phyloP scores from a whole-genome alignment of 2,113 vertebrate genomes.

The Embiotoca jacksoni region DNA sequence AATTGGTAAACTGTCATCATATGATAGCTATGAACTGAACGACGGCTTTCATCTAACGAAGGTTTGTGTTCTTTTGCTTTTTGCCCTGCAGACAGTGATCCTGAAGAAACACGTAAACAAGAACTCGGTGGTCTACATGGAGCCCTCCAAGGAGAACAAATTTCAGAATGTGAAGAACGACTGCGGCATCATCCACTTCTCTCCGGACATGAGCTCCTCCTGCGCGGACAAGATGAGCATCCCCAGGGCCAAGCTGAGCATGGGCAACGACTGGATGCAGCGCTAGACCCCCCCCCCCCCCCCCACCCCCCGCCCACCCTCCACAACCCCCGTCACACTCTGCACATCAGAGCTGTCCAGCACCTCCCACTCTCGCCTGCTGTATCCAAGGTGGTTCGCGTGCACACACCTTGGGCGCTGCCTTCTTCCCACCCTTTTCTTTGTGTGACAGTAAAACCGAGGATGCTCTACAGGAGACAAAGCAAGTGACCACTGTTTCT shows the following conservation, averaged over 20 bases:
- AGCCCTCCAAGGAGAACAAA: conserved; percentile 86
- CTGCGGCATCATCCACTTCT: conserved; percentile 82
- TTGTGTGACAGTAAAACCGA: conserved; percentile 46
- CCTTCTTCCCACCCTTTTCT: conserved; percentile 40
- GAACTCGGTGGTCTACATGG: conserved; percentile 85
- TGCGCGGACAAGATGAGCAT: conserved; percentile 83
- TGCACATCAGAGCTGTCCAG: conserved; percentile 55
- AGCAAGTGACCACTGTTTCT: conserved; percentile 42
- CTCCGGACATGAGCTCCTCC: conserved; percentile 75
- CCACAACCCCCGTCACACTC: neutral
- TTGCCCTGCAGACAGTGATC: conserved; percentile 81
- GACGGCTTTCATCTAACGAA: neutral
- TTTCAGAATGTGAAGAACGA: conserved; percentile 84
- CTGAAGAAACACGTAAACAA: conserved; percentile 87
- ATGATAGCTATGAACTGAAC: neutral
- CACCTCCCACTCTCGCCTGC: conserved; percentile 60
- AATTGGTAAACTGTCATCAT: neutral
- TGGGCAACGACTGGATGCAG: conserved; percentile 74
- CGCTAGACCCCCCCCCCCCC: conserved; percentile 60
- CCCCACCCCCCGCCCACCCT: too few relatives aligned
- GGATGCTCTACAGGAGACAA: conserved; percentile 41
- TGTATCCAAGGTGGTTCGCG: conserved; percentile 51
- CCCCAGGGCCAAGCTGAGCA: conserved; percentile 84
- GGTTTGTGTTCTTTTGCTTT: conserved; percentile 3
- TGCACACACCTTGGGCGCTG: conserved; percentile 40